Conservation (phyloP, 23 tunicate species). For the Oikopleura dioica region DNA sequence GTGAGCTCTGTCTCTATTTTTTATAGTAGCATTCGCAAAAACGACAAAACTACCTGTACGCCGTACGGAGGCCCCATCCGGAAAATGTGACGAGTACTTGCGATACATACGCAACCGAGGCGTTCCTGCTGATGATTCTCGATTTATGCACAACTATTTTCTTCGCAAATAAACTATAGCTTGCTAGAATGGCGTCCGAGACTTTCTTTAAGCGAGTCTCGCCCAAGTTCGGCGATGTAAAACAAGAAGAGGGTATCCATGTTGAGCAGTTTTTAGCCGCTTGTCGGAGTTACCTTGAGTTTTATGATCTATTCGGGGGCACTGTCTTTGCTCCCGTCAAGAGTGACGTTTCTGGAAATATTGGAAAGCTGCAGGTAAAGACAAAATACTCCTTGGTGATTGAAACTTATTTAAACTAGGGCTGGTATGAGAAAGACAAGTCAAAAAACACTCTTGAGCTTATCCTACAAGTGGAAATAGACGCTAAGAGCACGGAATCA, state of each 20-base stretch:
- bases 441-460: neutral
- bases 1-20: too few species aligned
- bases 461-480: neutral
- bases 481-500: conserved; percentile 9
- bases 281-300: conserved; percentile 30
- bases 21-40: too few species aligned
- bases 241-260: conserved; percentile 30
- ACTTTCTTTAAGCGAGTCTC: neutral
- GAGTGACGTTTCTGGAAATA: conserved; percentile 61
- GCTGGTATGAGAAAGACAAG: conserved; percentile 37
- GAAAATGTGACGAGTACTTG: too few species aligned
- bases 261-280: conserved; percentile 34
- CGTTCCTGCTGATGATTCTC: too few species aligned
- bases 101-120: too few species aligned
- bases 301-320: conserved; percentile 77
- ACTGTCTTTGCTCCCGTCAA: conserved; percentile 69
- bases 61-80: too few species aligned
- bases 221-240: conserved; percentile 26
- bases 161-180: too few species aligned
- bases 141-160: too few species aligned
- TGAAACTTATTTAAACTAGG: too few species aligned
- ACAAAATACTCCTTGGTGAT: neutral
- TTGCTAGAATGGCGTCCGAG: too few species aligned
- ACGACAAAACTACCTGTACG: too few species aligned
- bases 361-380: conserved; percentile 32